Percentiles rank a stretch among this genome's conserved stretches.
phyloP scores from a whole-genome alignment of 2,113 vertebrate species.

The Spheniscus mendiculus region DNA sequence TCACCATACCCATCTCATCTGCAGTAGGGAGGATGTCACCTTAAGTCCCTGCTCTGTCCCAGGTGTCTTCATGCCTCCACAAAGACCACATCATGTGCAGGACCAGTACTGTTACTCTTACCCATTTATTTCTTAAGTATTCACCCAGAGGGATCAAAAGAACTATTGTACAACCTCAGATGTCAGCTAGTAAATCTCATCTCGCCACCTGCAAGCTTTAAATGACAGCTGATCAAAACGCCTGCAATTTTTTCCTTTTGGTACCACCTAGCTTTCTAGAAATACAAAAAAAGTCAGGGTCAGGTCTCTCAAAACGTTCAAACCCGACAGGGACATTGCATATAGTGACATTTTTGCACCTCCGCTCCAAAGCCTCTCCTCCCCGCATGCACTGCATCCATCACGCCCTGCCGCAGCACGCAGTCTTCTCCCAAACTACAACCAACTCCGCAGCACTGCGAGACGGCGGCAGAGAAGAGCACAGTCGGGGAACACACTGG shows the following conservation, averaged over 20 bases:
- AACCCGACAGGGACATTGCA: fast-evolving
- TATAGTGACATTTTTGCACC: not conserved
- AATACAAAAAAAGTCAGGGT: not conserved
- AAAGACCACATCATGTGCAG: not conserved
- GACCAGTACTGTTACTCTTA: not conserved
- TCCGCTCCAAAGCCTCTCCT: not conserved
- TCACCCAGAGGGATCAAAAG: not conserved
- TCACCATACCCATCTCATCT: not conserved
- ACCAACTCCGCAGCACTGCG: not conserved
- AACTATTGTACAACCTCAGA: not conserved
- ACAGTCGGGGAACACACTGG: fast-evolving
- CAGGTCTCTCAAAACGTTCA: not conserved
- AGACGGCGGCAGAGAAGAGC: not conserved
- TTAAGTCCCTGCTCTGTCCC: not conserved
- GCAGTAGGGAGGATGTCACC: not conserved
- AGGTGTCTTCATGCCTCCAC: not conserved
- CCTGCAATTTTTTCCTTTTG: not conserved
- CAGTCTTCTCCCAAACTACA: not conserved
- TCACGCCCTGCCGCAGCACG: not conserved
- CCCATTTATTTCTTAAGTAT: not conserved
- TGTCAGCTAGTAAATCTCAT: not conserved
- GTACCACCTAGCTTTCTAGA: not conserved
- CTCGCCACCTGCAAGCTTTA: not conserved
- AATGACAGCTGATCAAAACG: not conserved
- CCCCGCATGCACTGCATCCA: not conserved